A percentile compares a stretch with the other conserved stretches of the same genome.
Conservation (phyloP, 1,140 invertebrate genomes). For the Neodiprion lecontei region DNA sequence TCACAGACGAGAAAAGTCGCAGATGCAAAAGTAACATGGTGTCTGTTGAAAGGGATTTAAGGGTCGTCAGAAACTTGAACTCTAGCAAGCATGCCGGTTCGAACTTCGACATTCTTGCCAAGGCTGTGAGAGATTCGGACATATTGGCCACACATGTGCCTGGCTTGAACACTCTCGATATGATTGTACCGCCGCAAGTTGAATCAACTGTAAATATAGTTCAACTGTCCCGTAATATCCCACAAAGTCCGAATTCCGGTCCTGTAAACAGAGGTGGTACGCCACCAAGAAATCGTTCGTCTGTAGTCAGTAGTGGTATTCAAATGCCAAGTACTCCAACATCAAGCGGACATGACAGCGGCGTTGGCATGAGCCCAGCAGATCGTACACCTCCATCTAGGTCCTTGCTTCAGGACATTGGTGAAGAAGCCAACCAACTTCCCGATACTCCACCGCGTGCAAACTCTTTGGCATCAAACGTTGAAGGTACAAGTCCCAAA, state of each 20-base stretch:
- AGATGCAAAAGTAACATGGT: slow-evolving; percentile 24
- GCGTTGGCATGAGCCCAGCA: slow-evolving; percentile 58
- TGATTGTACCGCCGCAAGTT: slow-evolving; percentile 63
- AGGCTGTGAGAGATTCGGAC: slow-evolving; percentile 50
- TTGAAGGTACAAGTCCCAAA: slow-evolving; percentile 31
- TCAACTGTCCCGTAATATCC: slow-evolving; percentile 61
- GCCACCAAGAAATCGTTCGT: slow-evolving; percentile 44
- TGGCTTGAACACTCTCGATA: slow-evolving; percentile 63
- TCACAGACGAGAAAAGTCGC: slow-evolving; percentile 43
- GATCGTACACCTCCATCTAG: slow-evolving; percentile 54
- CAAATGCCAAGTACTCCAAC: slow-evolving; percentile 51
- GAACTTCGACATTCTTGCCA: slow-evolving; percentile 41
- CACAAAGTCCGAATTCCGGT: slow-evolving; percentile 53
- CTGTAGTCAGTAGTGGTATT: slow-evolving; percentile 39
- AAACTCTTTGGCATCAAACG: slow-evolving; percentile 47
- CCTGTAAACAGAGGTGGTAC: slow-evolving; percentile 49
- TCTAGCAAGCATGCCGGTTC: neutral
- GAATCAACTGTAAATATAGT: slow-evolving; percentile 68
- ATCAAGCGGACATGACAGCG: slow-evolving; percentile 56
- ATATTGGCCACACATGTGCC: slow-evolving; percentile 61
- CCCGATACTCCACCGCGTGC: slow-evolving; percentile 48
- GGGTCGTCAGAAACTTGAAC: neutral
- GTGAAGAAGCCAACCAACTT: slow-evolving; percentile 55
- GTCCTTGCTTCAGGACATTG: slow-evolving; percentile 50
- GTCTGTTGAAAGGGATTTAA: slow-evolving; percentile 22